Evolutionary conservation across 30 jellyfish, hydroid and myxozoan species (phyloP), one percentile per base, ranked within the genome.

Genomic region (Hydra vulgaris): DNA sequence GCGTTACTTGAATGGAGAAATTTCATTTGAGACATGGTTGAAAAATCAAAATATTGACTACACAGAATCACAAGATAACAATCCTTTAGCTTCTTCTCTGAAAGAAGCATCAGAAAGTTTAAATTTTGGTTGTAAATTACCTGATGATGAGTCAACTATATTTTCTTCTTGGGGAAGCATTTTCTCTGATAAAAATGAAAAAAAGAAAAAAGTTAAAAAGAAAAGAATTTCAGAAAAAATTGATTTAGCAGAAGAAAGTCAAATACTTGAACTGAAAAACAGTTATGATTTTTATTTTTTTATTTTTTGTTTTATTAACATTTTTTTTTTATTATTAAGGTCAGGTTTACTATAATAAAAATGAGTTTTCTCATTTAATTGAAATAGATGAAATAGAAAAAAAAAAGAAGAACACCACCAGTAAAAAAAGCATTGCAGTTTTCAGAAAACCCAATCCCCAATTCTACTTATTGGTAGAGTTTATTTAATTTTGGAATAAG

Each of bases 121-220:
- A 40, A 40, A 40, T 40, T 40, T 40, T 3, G 61, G 61, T 12
- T 40, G 61, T 40, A 40, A 12, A 40, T 40, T 40, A 3, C 61
- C 61, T 40, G 61, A 40, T 40, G 61, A 40, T 69, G 76, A 69
- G 53, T 22, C 85, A 15, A 17, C 80, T 22, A 61, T 78, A 23
- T 78, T 78, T 23, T 78, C 85, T 20, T 78, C 85, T 8, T 78
- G 85, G 85, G 85, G 85, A 18, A 20, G 54, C 25, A 80, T 77
- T 27, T 78, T 78, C 54, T 27, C 85, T 26, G 17, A 54, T 53
- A 26, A 53, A 7, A 25, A 27, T 23, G 27, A 27, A 71, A 53
- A 71, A 71, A 17, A 17, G 17, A 25, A 27, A 15, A 20, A 71
- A 71, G 27, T 53, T 15, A 17, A 20, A 17, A 25, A 17, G 20